These are phyloP conservation scores for Dioctria linearis DNA, from an alignment of 2,888 invertebrate genomes.

Conservation along the genomic window DNA sequence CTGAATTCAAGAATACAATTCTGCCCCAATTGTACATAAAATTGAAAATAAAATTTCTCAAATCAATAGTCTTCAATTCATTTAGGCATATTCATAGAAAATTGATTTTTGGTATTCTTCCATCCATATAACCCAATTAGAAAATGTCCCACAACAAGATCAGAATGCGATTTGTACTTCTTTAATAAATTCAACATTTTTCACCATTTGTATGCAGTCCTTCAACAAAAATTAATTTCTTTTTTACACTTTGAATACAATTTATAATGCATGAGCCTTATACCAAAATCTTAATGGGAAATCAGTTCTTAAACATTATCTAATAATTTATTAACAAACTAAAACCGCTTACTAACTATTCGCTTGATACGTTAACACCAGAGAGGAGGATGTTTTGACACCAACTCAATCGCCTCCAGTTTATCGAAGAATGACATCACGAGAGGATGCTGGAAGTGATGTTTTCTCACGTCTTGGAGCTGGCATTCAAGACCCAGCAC, in stretches of 20 bases:
- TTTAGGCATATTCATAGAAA: too few species aligned
- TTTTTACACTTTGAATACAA: not conserved
- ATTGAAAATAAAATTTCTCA: too few species aligned
- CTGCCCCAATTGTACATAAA: too few species aligned
- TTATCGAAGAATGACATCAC: slow-evolving; percentile 63
- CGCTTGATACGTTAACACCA: slow-evolving; percentile 53
- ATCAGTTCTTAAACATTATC: not conserved
- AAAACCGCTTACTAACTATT: slow-evolving; percentile 46
- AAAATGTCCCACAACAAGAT: too few species aligned
- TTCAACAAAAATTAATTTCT: not conserved
- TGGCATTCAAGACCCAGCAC: slow-evolving; percentile 64
- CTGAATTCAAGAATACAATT: too few species aligned
- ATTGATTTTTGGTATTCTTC: too few species aligned
- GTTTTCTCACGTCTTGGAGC: slow-evolving; percentile 66
- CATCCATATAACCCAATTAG: too few species aligned
- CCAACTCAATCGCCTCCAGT: slow-evolving; percentile 61
- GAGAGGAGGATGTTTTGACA: slow-evolving; percentile 59
- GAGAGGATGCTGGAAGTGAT: slow-evolving; percentile 63
- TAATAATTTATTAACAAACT: slow-evolving; percentile 32
- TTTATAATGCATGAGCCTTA: not conserved
- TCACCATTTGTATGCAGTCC: slow-evolving; percentile 43
- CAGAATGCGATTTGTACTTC: too few species aligned
- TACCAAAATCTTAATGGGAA: not conserved
- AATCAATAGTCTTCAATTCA: too few species aligned
- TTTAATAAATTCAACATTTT: not conserved